These are phyloP conservation scores for Agriotes lineatus DNA, from an alignment of 2,888 invertebrate genomes.

Conservation along the genomic window DNA sequence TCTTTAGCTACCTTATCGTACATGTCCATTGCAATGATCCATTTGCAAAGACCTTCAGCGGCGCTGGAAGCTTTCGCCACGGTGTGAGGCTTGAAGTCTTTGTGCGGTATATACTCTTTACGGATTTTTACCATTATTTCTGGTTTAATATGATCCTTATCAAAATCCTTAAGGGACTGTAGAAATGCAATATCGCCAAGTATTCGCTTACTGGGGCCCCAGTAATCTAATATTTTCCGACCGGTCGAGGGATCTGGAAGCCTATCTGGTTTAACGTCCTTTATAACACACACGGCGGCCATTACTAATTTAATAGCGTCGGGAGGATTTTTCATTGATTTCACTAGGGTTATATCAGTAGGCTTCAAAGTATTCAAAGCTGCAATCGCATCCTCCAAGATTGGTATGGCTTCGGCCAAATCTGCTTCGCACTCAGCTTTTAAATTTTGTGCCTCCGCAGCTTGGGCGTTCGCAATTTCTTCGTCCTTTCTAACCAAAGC, in stretches of 20 bases:
- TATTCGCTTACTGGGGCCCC: conserved; percentile 87
- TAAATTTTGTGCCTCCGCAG: conserved; percentile 83
- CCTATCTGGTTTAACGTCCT: conserved; percentile 82
- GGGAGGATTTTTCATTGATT: conserved; percentile 91
- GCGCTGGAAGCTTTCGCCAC: conserved; percentile 94
- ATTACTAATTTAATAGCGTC: conserved; percentile 85
- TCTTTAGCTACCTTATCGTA: conserved; percentile 87
- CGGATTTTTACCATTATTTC: conserved; percentile 81
- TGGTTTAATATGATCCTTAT: conserved; percentile 86
- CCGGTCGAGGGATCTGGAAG: conserved; percentile 79
- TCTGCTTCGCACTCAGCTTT: conserved; percentile 95
- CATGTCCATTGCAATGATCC: conserved; percentile 91
- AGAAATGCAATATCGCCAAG: conserved; percentile 86
- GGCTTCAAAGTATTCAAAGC: conserved; percentile 90
- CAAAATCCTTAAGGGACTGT: conserved; percentile 80
- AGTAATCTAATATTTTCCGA: conserved; percentile 81
- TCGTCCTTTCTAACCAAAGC: conserved; percentile 88
- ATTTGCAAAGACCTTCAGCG: conserved; percentile 92
- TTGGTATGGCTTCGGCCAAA: conserved; percentile 87
- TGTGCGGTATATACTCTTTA: conserved; percentile 80
- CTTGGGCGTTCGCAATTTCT: conserved; percentile 88
- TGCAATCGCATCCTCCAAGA: conserved; percentile 79
- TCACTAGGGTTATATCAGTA: conserved; percentile 85
- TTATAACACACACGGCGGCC: conserved; percentile 92
- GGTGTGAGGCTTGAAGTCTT: conserved; percentile 82